Evolutionary conservation across 2,797 vertebrate species (phyloP).

Genomic region (Acipenser transmontanus): DNA sequence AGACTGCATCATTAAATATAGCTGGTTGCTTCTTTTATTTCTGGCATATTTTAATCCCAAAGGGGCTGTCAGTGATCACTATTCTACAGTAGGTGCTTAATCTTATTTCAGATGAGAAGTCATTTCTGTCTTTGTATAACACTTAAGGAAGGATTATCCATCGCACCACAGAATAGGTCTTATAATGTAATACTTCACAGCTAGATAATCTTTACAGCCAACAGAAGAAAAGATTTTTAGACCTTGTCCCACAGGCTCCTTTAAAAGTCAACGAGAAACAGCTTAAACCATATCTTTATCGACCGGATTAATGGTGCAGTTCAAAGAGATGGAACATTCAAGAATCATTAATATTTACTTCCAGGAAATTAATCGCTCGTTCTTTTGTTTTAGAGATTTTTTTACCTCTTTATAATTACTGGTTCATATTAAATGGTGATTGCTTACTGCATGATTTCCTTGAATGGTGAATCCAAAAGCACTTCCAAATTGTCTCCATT

Average conservation of each 20-base stretch:
- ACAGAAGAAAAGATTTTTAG: conserved; percentile 12
- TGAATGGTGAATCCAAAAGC: too few relatives aligned
- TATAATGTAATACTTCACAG: conserved; percentile 9
- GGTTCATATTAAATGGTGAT: neutral
- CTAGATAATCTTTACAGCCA: conserved; percentile 9
- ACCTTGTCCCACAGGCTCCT: conserved; percentile 2
- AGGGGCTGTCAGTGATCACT: neutral
- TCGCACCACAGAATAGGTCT: neutral
- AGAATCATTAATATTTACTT: conserved; percentile 5
- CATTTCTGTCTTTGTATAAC: conserved; percentile 11
- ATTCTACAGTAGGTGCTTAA: conserved; percentile 14
- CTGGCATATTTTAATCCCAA: neutral
- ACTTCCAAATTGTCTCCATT: too few relatives aligned
- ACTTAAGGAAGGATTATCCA: conserved; percentile 23
- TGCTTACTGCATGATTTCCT: neutral
- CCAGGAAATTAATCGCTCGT: neutral
- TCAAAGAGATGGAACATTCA: neutral
- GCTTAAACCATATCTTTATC: neutral
- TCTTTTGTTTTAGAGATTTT: neutral
- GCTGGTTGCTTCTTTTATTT: neutral
- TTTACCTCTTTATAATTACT: neutral
- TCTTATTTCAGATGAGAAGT: conserved; percentile 22
- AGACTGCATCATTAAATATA: neutral
- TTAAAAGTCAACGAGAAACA: conserved; percentile 5
- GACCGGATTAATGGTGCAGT: conserved; percentile 7